Percentiles rank a stretch among this genome's conserved stretches.
These are phyloP conservation scores for Xestoiulus laeticollis DNA, from an alignment of 2,888 invertebrate genomes.

Conservation along the genomic window DNA sequence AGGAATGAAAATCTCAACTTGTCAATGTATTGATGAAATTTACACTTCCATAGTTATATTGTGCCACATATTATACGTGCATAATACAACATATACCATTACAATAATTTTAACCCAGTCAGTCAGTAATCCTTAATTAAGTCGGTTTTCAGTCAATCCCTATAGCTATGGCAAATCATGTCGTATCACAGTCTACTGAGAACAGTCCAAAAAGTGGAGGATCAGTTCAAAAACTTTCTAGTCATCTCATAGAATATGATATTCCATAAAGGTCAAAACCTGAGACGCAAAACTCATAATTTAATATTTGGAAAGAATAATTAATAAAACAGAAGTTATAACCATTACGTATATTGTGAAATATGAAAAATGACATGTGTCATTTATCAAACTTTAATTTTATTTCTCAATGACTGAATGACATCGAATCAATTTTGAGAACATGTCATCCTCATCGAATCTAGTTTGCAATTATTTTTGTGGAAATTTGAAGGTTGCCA, in stretches of 20 bases:
- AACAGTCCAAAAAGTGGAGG: neutral
- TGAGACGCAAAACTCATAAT: too few relatives aligned
- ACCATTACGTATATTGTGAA: neutral
- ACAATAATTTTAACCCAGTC: neutral
- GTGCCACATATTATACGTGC: too few relatives aligned
- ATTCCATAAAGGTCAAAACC: neutral
- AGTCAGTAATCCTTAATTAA: neutral
- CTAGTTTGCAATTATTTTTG: neutral
- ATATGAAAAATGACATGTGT: neutral
- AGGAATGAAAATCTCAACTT: too few relatives aligned
- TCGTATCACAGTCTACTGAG: neutral
- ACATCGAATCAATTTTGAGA: neutral
- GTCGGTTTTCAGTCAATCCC: neutral
- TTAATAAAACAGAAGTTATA: neutral
- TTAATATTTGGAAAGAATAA: neutral
- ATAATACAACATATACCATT: neutral
- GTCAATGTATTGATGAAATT: neutral
- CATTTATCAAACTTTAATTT: neutral
- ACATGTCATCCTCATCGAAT: too few relatives aligned
- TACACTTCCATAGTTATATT: neutral
- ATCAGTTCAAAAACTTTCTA: neutral
- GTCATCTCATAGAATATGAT: neutral
- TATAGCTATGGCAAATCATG: neutral
- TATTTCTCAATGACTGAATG: neutral
- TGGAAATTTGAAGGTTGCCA: slow-evolving; percentile 5